Base-by-base conservation (phyloP, 2,888 invertebrate genomes). In the Rotaria sp. region DNA sequence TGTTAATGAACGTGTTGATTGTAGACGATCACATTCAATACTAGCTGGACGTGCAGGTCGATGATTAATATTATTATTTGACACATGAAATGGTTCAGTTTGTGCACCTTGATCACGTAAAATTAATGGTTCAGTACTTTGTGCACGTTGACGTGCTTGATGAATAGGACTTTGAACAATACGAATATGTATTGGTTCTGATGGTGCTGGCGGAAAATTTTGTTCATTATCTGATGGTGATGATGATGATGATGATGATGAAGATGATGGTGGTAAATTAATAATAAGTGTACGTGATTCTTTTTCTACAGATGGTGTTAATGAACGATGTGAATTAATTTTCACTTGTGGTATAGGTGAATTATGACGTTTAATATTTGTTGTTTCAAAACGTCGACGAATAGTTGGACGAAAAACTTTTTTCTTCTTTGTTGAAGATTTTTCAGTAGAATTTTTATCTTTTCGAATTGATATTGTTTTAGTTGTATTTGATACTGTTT, bases 91-190 rank as follows among this genome's bases (percentile, higher is more conserved):
- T 41, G 80, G 45, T n/a, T 80, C 80, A n/a, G 80, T 80, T 80
- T 80, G 80, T n/a, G 80, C 80, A 80, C 80, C n/a, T 80, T 80
- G 80, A 80, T 80, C 80, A 15, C 80, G 80, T 80, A 80, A n/a
- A 67, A 35, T 67, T 80, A 41, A n/a, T 26, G 45, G 41, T 80
- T 80, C 80, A 45, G 80, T 80, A 45, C 80, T 80, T 41, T 80
- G 80, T 80, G 41, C 26, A 80, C 80, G 80, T 67, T 67, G 67
- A 35, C 35, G 30, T 35, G 30, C 18, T 35, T 18, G 35, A 67
- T 67, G 4, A 21, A 35, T 35, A 2, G 67, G 67, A 67, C 67
- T 67, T 35, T 67, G 67, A 30, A 67, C 67, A 67, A 67, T 67
- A 67, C 67, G 67, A 38, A 67, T 67, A 67, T 67, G 35, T 67